Percentiles rank a stretch among this genome's conserved stretches.
phyloP scores from a whole-genome alignment of 2,113 vertebrate species.

The Coregonus clupeaformis region DNA sequence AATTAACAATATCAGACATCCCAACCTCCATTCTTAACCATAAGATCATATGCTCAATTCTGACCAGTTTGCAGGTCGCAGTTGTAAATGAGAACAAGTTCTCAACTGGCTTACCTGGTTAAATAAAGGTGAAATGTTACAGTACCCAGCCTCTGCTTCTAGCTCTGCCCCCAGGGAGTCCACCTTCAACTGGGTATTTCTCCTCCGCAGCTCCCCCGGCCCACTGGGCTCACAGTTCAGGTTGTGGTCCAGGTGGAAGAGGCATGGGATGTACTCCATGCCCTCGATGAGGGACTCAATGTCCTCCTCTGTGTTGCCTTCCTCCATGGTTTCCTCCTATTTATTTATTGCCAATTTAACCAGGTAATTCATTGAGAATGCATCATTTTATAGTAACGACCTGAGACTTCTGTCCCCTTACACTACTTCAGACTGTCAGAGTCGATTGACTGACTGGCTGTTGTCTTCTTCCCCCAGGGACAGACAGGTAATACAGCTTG shows the following conservation, averaged over 20 bases:
- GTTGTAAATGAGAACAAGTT: no score
- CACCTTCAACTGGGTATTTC: constrained; percentile 82
- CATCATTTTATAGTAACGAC: no score
- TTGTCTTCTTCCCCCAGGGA: constrained; percentile 6
- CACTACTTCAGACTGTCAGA: neutral
- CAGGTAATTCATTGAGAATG: neutral
- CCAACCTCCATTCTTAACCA: no score
- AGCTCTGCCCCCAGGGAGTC: constrained; percentile 79
- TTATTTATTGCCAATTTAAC: neutral
- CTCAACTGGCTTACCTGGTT: no score
- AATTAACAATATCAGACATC: no score
- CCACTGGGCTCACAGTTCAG: constrained; percentile 72
- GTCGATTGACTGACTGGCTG: neutral
- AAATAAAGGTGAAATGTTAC: no score
- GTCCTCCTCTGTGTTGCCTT: constrained; percentile 61
- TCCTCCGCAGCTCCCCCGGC: constrained; percentile 61
- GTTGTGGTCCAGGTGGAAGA: no score
- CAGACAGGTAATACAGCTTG: constrained; percentile 72
- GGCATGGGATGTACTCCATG: no score
- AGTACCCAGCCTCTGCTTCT: constrained; percentile 67
- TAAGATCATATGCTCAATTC: no score
- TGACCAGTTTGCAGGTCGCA: no score
- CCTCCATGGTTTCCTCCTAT: constrained; percentile 61
- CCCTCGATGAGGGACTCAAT: no score
- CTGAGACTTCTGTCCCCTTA: neutral